Conservation (phyloP, 1,140 invertebrate genomes). For the Drosophila malerkotliana region DNA sequence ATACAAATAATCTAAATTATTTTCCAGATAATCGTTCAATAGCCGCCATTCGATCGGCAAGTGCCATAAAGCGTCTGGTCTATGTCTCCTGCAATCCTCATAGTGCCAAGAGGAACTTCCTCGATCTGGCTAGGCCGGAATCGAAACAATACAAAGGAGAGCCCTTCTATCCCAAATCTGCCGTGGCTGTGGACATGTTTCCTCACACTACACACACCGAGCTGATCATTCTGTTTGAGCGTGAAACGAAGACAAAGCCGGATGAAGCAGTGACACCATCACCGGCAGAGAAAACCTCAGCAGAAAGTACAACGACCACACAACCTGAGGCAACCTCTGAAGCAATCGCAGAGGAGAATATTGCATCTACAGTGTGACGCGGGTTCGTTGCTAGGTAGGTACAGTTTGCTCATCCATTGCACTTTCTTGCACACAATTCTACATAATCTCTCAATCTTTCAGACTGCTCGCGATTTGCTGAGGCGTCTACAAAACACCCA, state of each 20-base stretch:
- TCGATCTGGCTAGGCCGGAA: constrained; percentile 91
- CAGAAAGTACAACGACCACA: not conserved
- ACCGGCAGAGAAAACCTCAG: constrained; percentile 2
- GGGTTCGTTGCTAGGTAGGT: constrained; percentile 11
- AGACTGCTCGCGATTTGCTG: constrained; percentile 26
- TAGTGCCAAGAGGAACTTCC: constrained; percentile 93
- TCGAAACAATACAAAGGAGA: constrained; percentile 93
- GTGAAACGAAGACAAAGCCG: constrained; percentile 67
- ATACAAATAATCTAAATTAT: not conserved
- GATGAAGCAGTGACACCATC: constrained; percentile 10
- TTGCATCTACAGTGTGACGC: constrained; percentile 13
- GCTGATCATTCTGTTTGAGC: constrained; percentile 92
- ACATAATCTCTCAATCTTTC: constrained; percentile 41
- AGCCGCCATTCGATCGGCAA: constrained; percentile 89
- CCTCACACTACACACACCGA: constrained; percentile 96
- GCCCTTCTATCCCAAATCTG: constrained; percentile 91
- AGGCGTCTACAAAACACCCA: constrained; percentile 25
- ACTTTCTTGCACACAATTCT: constrained; percentile 25
- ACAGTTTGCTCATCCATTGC: constrained; percentile 28
- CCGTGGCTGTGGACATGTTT: constrained; percentile 97
- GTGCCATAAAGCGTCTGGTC: constrained; percentile 91
- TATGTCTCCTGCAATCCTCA: constrained; percentile 97
- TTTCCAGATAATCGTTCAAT: constrained; percentile 90
- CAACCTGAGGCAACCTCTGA: constrained; percentile 1
- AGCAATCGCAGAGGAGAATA: constrained; percentile 7